Conservation (phyloP, 2,888 invertebrate genomes). For the Cheilosia pagana region DNA sequence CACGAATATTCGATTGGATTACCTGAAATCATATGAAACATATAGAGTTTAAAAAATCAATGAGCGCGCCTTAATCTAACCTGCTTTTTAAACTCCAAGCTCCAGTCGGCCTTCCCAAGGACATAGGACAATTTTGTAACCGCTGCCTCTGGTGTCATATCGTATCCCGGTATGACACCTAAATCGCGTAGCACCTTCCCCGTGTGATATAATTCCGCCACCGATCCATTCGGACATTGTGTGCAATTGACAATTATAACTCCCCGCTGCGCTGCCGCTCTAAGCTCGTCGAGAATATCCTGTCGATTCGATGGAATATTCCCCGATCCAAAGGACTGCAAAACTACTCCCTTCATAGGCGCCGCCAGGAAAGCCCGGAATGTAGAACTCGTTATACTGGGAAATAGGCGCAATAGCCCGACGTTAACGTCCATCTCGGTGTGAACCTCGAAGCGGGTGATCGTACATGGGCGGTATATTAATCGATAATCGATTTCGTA, state of each 20-base stretch:
- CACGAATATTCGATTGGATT: conserved; percentile 91
- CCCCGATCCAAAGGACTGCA: conserved; percentile 97
- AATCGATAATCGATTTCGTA: conserved; percentile 85
- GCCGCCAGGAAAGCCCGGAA: conserved; percentile 89
- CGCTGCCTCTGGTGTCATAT: conserved; percentile 94
- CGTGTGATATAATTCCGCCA: conserved; percentile 92
- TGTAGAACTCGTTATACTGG: conserved; percentile 93
- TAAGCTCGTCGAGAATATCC: conserved; percentile 91
- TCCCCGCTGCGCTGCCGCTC: conserved; percentile 89
- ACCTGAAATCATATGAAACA: conserved; percentile 84
- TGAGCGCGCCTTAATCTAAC: too few relatives aligned
- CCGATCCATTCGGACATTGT: conserved; percentile 93
- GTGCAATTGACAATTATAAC: conserved; percentile 96
- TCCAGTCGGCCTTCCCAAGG: conserved; percentile 90
- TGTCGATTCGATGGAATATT: conserved; percentile 93
- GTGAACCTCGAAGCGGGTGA: conserved; percentile 89
- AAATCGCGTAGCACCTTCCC: conserved; percentile 86
- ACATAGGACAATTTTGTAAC: conserved; percentile 95
- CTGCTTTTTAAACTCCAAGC: conserved; percentile 86
- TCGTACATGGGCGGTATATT: conserved; percentile 86
- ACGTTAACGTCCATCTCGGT: conserved; percentile 92
- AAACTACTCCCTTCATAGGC: conserved; percentile 91
- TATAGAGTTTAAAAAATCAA: too few relatives aligned
- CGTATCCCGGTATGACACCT: conserved; percentile 81
- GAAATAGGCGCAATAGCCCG: conserved; percentile 93